Base-by-base conservation (phyloP, 2,888 invertebrate genomes). In the Leptinotarsa tumamoca region DNA sequence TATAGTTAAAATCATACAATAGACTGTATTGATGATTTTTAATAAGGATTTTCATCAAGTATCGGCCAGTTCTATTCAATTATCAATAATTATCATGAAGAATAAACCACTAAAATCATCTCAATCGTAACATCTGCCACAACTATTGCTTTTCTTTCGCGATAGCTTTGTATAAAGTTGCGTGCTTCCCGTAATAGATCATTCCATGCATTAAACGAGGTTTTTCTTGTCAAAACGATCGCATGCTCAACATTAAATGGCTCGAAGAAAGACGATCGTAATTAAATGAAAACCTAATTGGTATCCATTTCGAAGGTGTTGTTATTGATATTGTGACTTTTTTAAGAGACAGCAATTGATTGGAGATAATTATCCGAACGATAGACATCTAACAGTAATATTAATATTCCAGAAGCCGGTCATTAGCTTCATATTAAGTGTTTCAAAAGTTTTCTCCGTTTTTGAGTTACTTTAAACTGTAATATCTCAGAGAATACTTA, bases 111-210 rank as follows among this genome's bases (percentile, higher is more conserved):
- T 43, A 58, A 14, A 58, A 58, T 21, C 15, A 58, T 23, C 15
- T 13, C 15, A 58, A 15, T 21, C 14, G 4, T 58, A 14, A 58
- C 21, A 15, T 58, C 27, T 21, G 14, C 23, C 23, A 58, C 58
- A n/a, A n/a, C n/a, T 43, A 63, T 33, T 33, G 27, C 43, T 63
- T n/a, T 63, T 63, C 63, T 27, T 52, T 63, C n/a, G 18, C 43
- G 21, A 15, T 71, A 71, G 63, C 71, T 69, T 68, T 74, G 73
- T 74, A 76, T 49, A 71, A 71, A 33, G 66, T 77, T 74, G 77
- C 77, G 77, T 77, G 77, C 67, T 72, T 68, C 17, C 43, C 13
- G 74, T 72, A 69, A 77, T 77, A 72, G 72, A 77, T 77, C 77
- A 77, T 67, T 74, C 72, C 61, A 75, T 70, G 49, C 51, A 33